Base-by-base conservation (phyloP, 1,140 invertebrate species). In the Calliphora vicina region DNA sequence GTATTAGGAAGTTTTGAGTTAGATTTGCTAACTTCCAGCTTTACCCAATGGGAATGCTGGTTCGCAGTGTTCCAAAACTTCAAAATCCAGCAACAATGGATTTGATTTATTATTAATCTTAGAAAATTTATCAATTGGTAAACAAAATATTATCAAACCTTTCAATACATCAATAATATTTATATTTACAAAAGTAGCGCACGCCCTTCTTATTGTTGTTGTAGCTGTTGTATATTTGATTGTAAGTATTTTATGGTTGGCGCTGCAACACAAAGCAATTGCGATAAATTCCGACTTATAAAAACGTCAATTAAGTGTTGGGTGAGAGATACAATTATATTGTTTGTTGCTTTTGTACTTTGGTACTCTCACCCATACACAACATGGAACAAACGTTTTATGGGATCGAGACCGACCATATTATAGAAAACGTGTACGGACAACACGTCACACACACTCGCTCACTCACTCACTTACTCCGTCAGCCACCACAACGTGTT, bases 241-340 rank as follows among this genome's bases (percentile, higher is more conserved):
- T 67, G 61, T 67, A 67, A 67, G 23, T 67, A 67, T 67, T 67
- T 67, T 67, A 67, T 67, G 61, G 61, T 23, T 23, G 61, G 61
- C 61, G 61, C 61, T 67, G 61, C 61, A 67, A 23, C 23, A 67
- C 61, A 67, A 67, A 67, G 61, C 61, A 67, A 67, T 67, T 67
- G 61, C 61, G 20, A 67, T 67, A 67, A 67, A 67, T 67, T 67
- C 61, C 61, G 61, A 67, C 61, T 67, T 67, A 67, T 67, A 67
- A 67, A 67, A 67, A 67, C 61, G 61, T 67, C 61, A 67, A 67
- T 67, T 67, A 67, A 67, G 61, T 67, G 23, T 67, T 67, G 61
- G 61, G 61, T 67, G 61, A 67, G 61, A 67, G 61, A 67, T 20
- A 67, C 61, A 67, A 67, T 50, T 50, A 50, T 50, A 17, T 50